A percentile compares a stretch with the other conserved stretches of the same genome.
These are phyloP conservation scores for Latrodectus elegans DNA, from an alignment of 2,888 invertebrate species.

Conservation along the genomic window DNA sequence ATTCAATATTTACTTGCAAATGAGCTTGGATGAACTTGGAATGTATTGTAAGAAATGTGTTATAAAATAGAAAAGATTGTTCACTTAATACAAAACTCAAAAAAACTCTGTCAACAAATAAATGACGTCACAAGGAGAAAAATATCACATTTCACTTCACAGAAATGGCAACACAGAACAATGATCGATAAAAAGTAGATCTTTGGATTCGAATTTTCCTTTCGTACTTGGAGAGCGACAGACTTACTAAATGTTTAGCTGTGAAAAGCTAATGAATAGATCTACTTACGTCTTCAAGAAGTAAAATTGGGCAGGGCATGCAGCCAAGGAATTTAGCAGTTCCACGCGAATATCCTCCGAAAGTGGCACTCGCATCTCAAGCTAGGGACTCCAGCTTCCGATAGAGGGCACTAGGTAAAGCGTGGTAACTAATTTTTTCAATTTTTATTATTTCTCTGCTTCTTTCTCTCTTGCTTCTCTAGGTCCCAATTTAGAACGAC, in stretches of 20 bases:
- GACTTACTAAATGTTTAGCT: not conserved
- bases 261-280: conserved; percentile 19
- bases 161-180: conserved; percentile 17
- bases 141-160: conserved; percentile 55
- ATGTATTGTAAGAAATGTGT: not conserved
- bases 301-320: conserved; percentile 52
- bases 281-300: conserved; percentile 38
- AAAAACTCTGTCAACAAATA: not conserved
- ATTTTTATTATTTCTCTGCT: conserved; percentile 22
- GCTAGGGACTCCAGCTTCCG: conserved; percentile 36
- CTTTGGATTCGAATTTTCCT: too few relatives aligned
- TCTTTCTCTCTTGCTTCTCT: conserved; percentile 3
- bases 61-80: too few relatives aligned
- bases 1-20: too few relatives aligned
- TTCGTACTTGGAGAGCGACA: not conserved
- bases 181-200: not conserved
- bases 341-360: conserved; percentile 1
- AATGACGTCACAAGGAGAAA: conserved; percentile 34
- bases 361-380: not conserved
- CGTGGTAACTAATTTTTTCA: conserved; percentile 1
- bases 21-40: not conserved
- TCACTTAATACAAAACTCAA: not conserved
- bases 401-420: conserved; percentile 51
- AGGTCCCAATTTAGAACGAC: conserved; percentile 43
- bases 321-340: conserved; percentile 65